Percentiles rank a stretch among this genome's conserved stretches.
phyloP scores from a whole-genome alignment of 2,113 vertebrate species.

The Puntigrus tetrazona region DNA sequence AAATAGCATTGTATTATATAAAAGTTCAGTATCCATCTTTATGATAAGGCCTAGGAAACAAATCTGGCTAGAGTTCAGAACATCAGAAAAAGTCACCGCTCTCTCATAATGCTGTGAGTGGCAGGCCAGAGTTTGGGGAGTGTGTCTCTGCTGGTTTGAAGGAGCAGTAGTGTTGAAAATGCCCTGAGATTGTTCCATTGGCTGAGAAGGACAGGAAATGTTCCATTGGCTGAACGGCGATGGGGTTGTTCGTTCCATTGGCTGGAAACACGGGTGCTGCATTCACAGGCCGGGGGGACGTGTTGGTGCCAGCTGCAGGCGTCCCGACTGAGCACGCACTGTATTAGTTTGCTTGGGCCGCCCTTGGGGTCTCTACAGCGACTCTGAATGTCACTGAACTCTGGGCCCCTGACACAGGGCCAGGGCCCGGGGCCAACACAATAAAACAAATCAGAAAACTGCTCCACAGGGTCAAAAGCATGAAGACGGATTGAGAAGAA shows the following conservation, averaged over 20 bases:
- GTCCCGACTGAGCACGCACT: slow-evolving; percentile 50
- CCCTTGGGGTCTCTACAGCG: background rate
- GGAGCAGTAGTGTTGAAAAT: slow-evolving; percentile 50
- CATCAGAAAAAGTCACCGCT: background rate
- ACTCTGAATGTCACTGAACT: slow-evolving; percentile 14
- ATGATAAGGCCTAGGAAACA: background rate
- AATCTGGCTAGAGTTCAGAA: background rate
- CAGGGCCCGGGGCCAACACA: slow-evolving; percentile 48
- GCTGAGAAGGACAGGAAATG: slow-evolving; percentile 21
- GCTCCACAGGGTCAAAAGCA: background rate
- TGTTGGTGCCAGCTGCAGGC: slow-evolving; percentile 67
- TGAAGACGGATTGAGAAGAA: background rate
- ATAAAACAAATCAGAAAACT: slow-evolving; percentile 15
- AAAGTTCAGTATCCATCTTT: no score
- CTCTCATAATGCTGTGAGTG: slow-evolving; percentile 1
- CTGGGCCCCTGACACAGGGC: slow-evolving; percentile 7
- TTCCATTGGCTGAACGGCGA: slow-evolving; percentile 46
- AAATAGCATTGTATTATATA: no score
- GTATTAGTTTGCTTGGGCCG: slow-evolving; percentile 31
- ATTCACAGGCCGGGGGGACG: slow-evolving; percentile 48
- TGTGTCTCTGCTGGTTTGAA: slow-evolving; percentile 47
- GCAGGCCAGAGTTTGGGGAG: slow-evolving; percentile 20
- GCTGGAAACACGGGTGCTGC: slow-evolving; percentile 34
- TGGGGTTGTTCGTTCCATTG: slow-evolving; percentile 42
- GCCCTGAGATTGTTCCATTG: slow-evolving; percentile 31